Evolutionary conservation across 2,888 invertebrate genomes (phyloP), one percentile per base, ranked within the genome.

Genomic region (Callyntrura guangdongensis): DNA sequence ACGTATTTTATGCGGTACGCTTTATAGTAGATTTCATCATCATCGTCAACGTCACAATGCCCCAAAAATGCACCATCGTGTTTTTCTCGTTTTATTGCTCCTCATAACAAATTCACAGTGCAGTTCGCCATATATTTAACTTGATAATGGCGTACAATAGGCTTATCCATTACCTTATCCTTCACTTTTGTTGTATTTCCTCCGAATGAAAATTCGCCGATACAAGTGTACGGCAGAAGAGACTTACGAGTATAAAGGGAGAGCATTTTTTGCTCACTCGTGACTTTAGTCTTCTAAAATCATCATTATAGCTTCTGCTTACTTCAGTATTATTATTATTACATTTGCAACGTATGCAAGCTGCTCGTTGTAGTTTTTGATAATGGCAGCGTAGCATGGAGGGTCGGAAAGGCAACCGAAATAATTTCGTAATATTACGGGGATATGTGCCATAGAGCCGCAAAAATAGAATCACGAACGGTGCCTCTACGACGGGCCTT

Each of bases 41-140:
- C 9, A 53, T 14, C 53, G 53, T 11, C 11, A 11, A 5, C 53
- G 53, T 36, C 53, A 53, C 3, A 53, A 53, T 53, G 36, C 3
- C 36, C 3, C 2, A 36, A 27, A 27, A 25, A 25, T 8, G 59
- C 59, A 59, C n/a, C 59, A n/a, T 36, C 36, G 36, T 36, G n/a
- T 67, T 25, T 47, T 69, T 72, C 45, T 72, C 20, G 74, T 20
- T 45, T 20, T 22, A 25, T 25, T 79, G 1, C n/a, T 27, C 36
- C 36, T 79, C 79, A 79, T 79, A 79, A 56, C 11, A 79, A 27
- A 79, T 79, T 79, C 79, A 79, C 20, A 56, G 27, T 79, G 79
- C 79, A 79, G 17, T 17, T 79, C 49, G 12, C 79, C 77, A 77
- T 77, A 53, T 77, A 36, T 36, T 36, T 36, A 53, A 77, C 53